Conservation (phyloP, 2,797 vertebrate species). For the Argentina silus region DNA sequence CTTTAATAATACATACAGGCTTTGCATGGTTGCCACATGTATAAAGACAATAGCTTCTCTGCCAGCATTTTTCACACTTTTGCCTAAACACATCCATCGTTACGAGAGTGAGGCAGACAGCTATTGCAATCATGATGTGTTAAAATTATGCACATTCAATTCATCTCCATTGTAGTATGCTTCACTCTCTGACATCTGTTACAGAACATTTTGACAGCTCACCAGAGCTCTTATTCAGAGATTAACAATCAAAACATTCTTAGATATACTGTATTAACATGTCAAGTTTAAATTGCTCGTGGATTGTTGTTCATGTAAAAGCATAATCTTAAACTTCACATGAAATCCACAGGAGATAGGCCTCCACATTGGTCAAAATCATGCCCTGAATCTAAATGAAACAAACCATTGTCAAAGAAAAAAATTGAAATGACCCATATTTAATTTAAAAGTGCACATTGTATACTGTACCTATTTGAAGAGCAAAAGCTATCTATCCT, state of each 20-base stretch:
- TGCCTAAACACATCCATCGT: background rate
- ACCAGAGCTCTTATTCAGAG: background rate
- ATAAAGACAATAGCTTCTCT: constrained; percentile 11
- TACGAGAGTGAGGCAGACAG: background rate
- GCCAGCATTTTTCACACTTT: constrained; percentile 10
- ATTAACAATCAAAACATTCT: background rate
- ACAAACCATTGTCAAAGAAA: background rate
- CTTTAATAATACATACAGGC: constrained; percentile 40
- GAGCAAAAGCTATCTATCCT: constrained; percentile 2
- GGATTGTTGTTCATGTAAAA: background rate
- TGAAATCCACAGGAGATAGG: constrained; percentile 1
- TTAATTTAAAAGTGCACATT: background rate
- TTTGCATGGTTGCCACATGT: constrained; percentile 16
- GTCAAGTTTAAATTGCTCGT: background rate
- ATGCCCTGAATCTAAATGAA: constrained; percentile 1
- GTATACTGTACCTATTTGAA: background rate
- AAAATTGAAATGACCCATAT: background rate
- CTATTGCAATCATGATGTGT: constrained; percentile 9
- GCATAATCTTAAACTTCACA: constrained; percentile 12
- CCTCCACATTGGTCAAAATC: background rate
- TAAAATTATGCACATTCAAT: background rate
- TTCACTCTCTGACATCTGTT: background rate
- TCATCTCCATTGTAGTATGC: constrained; percentile 6
- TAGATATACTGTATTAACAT: background rate
- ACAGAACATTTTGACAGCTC: background rate